Base-by-base conservation (phyloP, 2,797 vertebrate species). In the Spheniscus humboldti region DNA sequence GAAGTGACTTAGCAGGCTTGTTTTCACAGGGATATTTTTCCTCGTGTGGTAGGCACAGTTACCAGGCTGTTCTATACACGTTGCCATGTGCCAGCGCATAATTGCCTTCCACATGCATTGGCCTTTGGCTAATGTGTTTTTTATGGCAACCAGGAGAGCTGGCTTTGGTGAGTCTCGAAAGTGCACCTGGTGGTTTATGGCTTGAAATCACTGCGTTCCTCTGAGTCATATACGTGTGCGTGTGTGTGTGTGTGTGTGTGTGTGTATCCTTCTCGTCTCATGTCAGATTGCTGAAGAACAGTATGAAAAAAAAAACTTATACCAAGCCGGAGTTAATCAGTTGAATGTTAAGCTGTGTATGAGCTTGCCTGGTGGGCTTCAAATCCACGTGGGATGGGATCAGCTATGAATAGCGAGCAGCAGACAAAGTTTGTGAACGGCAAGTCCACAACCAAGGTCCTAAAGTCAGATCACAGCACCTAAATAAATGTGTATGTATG, bases 101-200 rank as follows among this genome's bases (percentile, higher is more conserved):
- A 97, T 94, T 96, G 66, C 90, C 73, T 93, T 97, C 75, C 93
- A 92, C 86, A 88, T 92, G 91, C 82, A 94, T 86, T 11, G 5
- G 92, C 75, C 88, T 96, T 96, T 94, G 96, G 90, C 88, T 96
- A 96, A 97, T 94, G 86, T 97, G 96, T 90, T 97, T 96, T 97
- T 96, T 96, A 96, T 97, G 97, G 94, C 94, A 97, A 96, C 59
- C 71, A 96, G 69, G 83, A 96, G 85, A 90, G 55, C 63, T 82
- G 89, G 69, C 86, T 87, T 96, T 95, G 80, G 91, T 96, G 88
- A 90, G 88, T 73, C 91, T 96, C 96, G 90, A 74, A 96, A 94
- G 86, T 71, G 68, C 94, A 97, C 80, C 81, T 97, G 94, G 95
- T 83, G 67, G 77, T 97, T 97, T 96, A 96, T 89, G 81, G 79